Base-by-base conservation (phyloP, 1,140 invertebrate species). In the Diorhabda elongata region DNA sequence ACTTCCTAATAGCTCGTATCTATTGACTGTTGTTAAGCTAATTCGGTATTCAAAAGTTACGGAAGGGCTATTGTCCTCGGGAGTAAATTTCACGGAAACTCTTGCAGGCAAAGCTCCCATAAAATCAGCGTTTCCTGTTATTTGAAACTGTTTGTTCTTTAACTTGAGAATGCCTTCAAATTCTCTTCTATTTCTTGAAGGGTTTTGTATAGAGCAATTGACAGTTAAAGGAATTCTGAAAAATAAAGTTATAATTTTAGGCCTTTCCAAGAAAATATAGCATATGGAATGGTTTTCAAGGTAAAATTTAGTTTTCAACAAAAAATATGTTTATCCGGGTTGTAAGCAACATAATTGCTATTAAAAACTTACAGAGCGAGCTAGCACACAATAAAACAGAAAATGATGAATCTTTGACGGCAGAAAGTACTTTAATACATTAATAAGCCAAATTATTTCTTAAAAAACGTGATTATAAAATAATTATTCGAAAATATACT, bases 21-120 rank as follows among this genome's bases (percentile, higher is more conserved):
- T 74, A 45, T 70, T 68, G 58, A 68, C 58, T 58, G 67, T 70
- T 63, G 72, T 72, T 26, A 44, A 9, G 47, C 71, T 67, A 44
- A 77, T 64, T 64, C 70, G 67, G 66, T 77, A 75, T 58, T 72
- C 62, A 68, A 75, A 69, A 52, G 64, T 71, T 52, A 64, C n/a
- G 58, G 73, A 66, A 73, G 70, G 59, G 57, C 68, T 72, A 67
- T 71, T 71, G 70, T 75, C 76, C 65, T 73, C 41, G 7, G 76
- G 75, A 65, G 69, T 71, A 65, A 77, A 74, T 69, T 74, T 73
- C 66, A 75, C 74, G 70, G 74, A 72, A 71, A 74, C 70, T 70
- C 70, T 69, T 64, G 71, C 67, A 58, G 74, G 76, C 66, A 76
- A 67, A 59, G 66, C 69, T 58, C 73, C 69, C 67, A 73, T 69